These are phyloP conservation scores for Fundulus diaphanus DNA, from an alignment of 2,797 vertebrate genomes.

Conservation along the genomic window DNA sequence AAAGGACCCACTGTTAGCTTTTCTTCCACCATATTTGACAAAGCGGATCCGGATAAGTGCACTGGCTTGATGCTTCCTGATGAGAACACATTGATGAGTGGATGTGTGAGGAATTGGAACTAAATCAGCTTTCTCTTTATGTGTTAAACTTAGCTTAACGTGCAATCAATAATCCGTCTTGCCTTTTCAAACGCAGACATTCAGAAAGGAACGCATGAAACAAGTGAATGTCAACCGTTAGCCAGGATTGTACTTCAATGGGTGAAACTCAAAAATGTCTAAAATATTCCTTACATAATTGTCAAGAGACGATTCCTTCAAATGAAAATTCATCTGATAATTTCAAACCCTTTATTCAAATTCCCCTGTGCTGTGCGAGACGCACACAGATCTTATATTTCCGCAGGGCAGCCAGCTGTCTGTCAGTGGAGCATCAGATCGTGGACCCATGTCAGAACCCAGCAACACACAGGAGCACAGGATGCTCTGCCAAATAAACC, in stretches of 20 bases:
- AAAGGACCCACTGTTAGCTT: conserved; percentile 42
- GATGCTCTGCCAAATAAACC: conserved; percentile 51
- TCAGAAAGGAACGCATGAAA: conserved; percentile 9
- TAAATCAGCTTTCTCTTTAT: background rate
- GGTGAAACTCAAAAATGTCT: background rate
- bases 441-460: conserved; percentile 58
- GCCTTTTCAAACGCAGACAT: conserved; percentile 8
- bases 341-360: conserved; percentile 36
- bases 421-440: conserved; percentile 29
- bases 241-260: conserved; percentile 24
- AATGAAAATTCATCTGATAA: conserved; percentile 28
- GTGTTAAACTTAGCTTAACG: background rate
- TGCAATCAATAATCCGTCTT: conserved; percentile 5
- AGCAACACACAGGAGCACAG: conserved; percentile 61
- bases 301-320: background rate
- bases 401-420: conserved; percentile 5
- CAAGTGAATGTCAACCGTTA: conserved; percentile 16
- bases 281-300: background rate
- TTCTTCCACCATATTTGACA: conserved; percentile 29
- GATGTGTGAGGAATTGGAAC: background rate
- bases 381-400: conserved; percentile 9
- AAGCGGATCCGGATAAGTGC: conserved; percentile 22
- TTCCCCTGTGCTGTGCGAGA: conserved; percentile 26
- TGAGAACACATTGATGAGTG: background rate
- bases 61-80: conserved; percentile 22